Evolutionary conservation across 2,113 vertebrate species (phyloP), one percentile per base, ranked within the genome.

Genomic region (Callipepla californica): DNA sequence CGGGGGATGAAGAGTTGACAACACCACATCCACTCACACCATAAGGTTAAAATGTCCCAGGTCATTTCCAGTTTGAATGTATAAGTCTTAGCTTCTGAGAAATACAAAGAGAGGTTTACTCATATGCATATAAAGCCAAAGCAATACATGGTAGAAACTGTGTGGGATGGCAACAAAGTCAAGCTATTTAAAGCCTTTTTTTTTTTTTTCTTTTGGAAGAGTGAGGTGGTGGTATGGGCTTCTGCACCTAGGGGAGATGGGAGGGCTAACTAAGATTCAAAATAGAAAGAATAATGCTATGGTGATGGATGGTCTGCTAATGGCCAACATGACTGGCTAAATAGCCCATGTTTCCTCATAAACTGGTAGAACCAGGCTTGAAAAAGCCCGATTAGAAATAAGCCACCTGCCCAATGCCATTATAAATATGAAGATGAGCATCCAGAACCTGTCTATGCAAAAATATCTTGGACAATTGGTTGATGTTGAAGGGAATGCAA

Each of bases 221-320:
- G 4, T 69, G 7, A 89, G 22, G 32, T 6, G 38, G 21, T 50
- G 4, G 5, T 47, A 36, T n/a, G 21, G 69, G 13, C 6, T 83
- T 68, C 36, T 80, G 1, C 44, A 42, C 1, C 38, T 38, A 6
- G 0, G 9, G n/a, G 23, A 48, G 8, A 3, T 12, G 20, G 6
- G 42, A 76, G 9, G 9, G 8, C 1, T 30, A 78, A 23, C 1
- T 2, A 57, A 78, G 8, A 81, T 79, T 38, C 72, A 6, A 30
- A 76, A 76, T 50, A 58, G 22, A 66, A 87, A 87, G 65, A 42
- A 53, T 58, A 90, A 78, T 20, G 32, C 72, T 15, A 48, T 8
- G 7, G 2, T 44, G 30, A 38, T 36, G 36, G 3, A 38, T 74
- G 21, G 6, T 74, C 34, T 72, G 4, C 21, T 57, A 67, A 11